Conservation (phyloP, 2,797 vertebrate species). For the Pelobates cultripes region DNA sequence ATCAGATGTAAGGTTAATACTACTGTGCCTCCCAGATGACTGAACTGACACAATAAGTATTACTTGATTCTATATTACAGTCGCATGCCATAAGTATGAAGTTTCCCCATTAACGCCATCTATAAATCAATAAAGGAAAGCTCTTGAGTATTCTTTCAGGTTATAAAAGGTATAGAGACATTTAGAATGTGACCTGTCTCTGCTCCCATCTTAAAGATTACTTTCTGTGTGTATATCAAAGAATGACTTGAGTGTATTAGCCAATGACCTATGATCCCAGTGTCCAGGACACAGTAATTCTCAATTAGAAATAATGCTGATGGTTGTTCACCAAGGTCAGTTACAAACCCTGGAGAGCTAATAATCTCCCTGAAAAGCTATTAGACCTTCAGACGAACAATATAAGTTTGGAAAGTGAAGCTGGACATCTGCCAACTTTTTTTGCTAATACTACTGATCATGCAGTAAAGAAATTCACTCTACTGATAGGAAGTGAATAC, state of each 20-base stretch:
- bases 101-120: conserved; percentile 31
- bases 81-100: conserved; percentile 36
- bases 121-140: conserved; percentile 50
- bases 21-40: conserved; percentile 30
- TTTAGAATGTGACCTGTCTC: conserved; percentile 48
- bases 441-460: conserved; percentile 15
- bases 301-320: conserved; percentile 54
- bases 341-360: conserved; percentile 52
- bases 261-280: conserved; percentile 51
- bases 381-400: conserved; percentile 47
- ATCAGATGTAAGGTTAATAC: conserved; percentile 15
- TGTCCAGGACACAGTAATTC: conserved; percentile 50
- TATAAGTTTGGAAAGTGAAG: conserved; percentile 35
- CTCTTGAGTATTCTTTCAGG: conserved; percentile 37
- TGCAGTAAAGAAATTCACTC: neutral
- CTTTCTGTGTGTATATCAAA: conserved; percentile 51
- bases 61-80: conserved; percentile 42
- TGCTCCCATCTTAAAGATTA: conserved; percentile 45
- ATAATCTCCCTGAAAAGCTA: conserved; percentile 53
- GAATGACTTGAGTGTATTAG: conserved; percentile 50
- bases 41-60: conserved; percentile 29
- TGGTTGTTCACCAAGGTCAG: conserved; percentile 49
- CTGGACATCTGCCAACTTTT: conserved; percentile 41
- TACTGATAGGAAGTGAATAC: neutral
- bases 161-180: conserved; percentile 47